Conservation (phyloP, 2,113 vertebrate genomes). For the Laticauda laticaudata region DNA sequence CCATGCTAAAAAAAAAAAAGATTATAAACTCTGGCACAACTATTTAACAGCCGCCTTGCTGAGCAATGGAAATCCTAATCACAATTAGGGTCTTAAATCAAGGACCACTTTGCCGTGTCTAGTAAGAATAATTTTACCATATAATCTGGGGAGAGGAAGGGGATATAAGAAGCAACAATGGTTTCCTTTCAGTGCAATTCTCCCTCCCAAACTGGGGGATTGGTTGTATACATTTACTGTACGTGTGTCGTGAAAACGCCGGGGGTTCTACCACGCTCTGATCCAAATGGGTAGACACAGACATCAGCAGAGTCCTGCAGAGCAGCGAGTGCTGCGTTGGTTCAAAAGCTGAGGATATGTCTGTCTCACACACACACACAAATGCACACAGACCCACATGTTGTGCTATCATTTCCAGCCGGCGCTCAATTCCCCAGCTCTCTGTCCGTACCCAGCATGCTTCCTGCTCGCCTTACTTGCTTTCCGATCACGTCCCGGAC, state of each 20-base stretch:
- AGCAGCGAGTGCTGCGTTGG: not conserved
- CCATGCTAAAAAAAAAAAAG: no score
- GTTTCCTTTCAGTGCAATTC: not conserved
- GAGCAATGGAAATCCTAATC: not conserved
- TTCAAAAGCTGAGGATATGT: not conserved
- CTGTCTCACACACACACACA: not conserved
- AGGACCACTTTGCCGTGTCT: no score
- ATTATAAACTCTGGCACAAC: not conserved
- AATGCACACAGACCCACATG: not conserved
- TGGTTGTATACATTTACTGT: not conserved
- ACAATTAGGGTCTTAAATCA: not conserved
- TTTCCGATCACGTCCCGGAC: slow-evolving; percentile 69
- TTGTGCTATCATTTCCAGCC: not conserved
- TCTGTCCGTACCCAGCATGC: slow-evolving; percentile 60
- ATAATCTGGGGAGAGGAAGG: not conserved
- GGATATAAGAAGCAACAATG: not conserved
- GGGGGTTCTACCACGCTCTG: not conserved
- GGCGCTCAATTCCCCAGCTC: not conserved
- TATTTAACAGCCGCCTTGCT: not conserved
- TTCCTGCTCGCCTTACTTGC: slow-evolving; percentile 53
- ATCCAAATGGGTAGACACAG: not conserved
- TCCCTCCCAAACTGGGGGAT: not conserved
- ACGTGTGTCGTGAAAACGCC: not conserved
- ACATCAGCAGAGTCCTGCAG: not conserved
- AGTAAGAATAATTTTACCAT: not conserved